A percentile compares a stretch with the other conserved stretches of the same genome.
phyloP scores from a whole-genome alignment of 2,888 invertebrate species.

The Pseudolycoriella hygida region DNA sequence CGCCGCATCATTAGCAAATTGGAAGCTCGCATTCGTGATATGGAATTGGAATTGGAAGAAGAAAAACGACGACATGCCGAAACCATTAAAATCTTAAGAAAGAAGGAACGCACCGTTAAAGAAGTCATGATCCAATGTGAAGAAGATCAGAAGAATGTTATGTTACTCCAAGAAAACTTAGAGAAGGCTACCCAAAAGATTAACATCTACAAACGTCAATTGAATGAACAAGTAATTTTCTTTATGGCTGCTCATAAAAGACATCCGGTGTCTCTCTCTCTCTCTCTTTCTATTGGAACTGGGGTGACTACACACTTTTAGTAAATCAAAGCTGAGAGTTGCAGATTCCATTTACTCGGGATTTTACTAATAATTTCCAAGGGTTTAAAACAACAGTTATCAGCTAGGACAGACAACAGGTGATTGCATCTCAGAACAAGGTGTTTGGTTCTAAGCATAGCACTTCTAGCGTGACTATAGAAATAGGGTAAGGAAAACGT shows the following conservation, averaged over 20 bases:
- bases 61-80: slow-evolving; percentile 95
- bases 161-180: slow-evolving; percentile 75
- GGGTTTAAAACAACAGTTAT: too few relatives aligned
- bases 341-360: too few relatives aligned
- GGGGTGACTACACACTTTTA: not conserved
- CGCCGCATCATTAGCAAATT: slow-evolving; percentile 95
- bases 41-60: slow-evolving; percentile 88
- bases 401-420: too few relatives aligned
- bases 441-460: too few relatives aligned
- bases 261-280: not conserved
- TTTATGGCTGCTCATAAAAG: too few relatives aligned
- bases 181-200: slow-evolving; percentile 80
- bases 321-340: not conserved
- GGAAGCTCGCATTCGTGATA: slow-evolving; percentile 84
- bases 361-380: too few relatives aligned
- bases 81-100: slow-evolving; percentile 92
- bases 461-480: too few relatives aligned
- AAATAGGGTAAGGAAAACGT: too few relatives aligned
- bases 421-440: too few relatives aligned
- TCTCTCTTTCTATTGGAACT: too few relatives aligned
- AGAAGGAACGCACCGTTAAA: slow-evolving; percentile 94
- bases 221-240: slow-evolving; percentile 65
- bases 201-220: slow-evolving; percentile 87
- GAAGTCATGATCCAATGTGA: slow-evolving; percentile 90
- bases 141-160: slow-evolving; percentile 92